Evolutionary conservation across 2,797 vertebrate genomes (phyloP), one percentile per base, ranked within the genome.

Genomic region (Phrynocephalus guinanensis): DNA sequence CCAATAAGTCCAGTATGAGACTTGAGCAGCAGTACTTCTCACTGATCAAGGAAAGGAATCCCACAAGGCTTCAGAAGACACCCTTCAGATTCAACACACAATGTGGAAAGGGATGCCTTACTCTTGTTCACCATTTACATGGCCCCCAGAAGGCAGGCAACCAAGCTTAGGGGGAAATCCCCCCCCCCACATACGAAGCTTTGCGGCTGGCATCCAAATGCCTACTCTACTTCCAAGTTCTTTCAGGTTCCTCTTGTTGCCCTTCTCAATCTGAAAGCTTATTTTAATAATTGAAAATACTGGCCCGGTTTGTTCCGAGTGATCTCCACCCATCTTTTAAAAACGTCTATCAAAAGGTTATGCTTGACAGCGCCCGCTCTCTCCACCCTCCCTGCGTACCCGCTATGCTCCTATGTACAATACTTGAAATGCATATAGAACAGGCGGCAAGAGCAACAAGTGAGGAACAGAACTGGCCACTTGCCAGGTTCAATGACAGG

Each of bases 1-100:
- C 91, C 94, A 91, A 91, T 85, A 79, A 90, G 90, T 86, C 78
- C 85, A 93, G 91, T 90, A 90, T 26, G 80, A 81, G 93, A 85
- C 33, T 92, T 67, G 70, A 85, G 85, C 50, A 33, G 0, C 28
- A 87, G 24, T 77, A 80, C 52, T 9, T 85, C 82, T 68, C 87
- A 76, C 60, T 2, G 91, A 89, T 86, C 90, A 94, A 87, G 1
- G 63, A 60, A 83, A 83, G 79, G 75, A 90, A 92, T 80, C 60
- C n/a, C 0, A 5, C 52, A 72, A 90, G 68, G 72, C 83, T 90
- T 87, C 90, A 91, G 86, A 88, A 92, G 89, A 89, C 67, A 24
- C 88, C 30, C 71, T 71, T 87, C 87, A 83, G 78, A 81, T 76
- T 24, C 5, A 77, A 78, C 72, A 50, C 79, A 60, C 0, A 3